Percentiles rank a stretch among this genome's conserved stretches.
These are phyloP conservation scores for Drosophila ezoana DNA, from an alignment of 2,888 invertebrate species.

Conservation along the genomic window DNA sequence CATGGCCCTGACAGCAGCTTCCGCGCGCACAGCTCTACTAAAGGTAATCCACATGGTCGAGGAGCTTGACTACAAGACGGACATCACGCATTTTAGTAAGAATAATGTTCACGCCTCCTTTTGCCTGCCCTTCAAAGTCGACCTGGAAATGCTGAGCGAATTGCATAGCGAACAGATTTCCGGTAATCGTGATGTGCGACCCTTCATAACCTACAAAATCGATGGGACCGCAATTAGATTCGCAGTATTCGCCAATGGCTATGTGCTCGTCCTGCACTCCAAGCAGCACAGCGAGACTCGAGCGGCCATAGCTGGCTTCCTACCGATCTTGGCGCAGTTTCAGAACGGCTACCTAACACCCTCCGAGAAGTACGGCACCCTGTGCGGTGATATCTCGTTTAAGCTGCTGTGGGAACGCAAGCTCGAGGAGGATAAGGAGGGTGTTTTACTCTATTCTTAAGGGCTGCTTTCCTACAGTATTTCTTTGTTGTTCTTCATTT, in stretches of 20 bases:
- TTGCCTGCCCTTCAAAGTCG: conserved; percentile 61
- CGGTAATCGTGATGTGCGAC: conserved; percentile 36
- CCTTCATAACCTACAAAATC: conserved; percentile 58
- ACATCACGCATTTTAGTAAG: conserved; percentile 37
- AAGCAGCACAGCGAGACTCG: conserved; percentile 52
- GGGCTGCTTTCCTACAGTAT: background rate
- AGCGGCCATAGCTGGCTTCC: conserved; percentile 46
- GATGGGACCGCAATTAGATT: conserved; percentile 42
- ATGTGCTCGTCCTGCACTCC: conserved; percentile 54
- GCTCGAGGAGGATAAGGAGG: conserved; percentile 58
- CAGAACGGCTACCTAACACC: conserved; percentile 44
- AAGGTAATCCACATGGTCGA: conserved; percentile 50
- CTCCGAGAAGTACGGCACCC: conserved; percentile 34
- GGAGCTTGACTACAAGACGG: conserved; percentile 53
- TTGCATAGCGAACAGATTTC: conserved; percentile 32
- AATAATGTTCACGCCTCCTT: conserved; percentile 63
- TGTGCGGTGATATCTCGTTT: conserved; percentile 52
- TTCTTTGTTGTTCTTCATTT: conserved; percentile 4
- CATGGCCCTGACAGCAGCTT: conserved; percentile 37
- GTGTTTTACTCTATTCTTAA: conserved; percentile 53
- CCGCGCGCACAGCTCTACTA: conserved; percentile 41
- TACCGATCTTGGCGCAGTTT: conserved; percentile 58
- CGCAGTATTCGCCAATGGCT: conserved; percentile 62
- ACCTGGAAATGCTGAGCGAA: conserved; percentile 41
- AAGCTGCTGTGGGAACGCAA: conserved; percentile 65